Evolutionary conservation across 2,113 vertebrate genomes (phyloP).

Genomic region (Vanacampus margaritifer): DNA sequence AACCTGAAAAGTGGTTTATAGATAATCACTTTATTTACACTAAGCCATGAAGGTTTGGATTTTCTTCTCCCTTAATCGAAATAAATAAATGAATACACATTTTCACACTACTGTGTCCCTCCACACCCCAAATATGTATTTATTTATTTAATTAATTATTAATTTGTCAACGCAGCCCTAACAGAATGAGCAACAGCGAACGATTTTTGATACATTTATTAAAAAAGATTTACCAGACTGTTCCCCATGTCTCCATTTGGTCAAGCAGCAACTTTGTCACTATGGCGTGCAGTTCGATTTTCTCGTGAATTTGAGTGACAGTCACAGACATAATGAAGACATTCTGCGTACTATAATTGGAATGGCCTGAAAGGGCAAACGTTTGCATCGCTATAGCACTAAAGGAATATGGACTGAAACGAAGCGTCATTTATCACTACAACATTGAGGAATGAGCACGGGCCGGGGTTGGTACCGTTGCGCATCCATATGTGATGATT

Average conservation of each 20-base stretch:
- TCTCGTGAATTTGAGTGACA: background rate
- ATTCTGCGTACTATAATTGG: background rate
- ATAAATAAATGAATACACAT: too few relatives aligned
- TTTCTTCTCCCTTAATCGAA: too few relatives aligned
- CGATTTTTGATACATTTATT: too few relatives aligned
- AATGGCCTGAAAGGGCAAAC: background rate
- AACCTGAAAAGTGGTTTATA: too few relatives aligned
- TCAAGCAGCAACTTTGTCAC: background rate
- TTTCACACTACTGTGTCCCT: background rate
- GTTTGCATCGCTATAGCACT: background rate
- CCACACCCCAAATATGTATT: background rate
- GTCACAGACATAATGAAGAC: background rate
- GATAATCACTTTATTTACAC: too few relatives aligned
- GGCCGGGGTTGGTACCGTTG: background rate
- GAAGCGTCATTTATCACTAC: background rate
- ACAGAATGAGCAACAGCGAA: background rate
- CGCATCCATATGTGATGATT: conserved; percentile 15
- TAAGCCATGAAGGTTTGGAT: too few relatives aligned
- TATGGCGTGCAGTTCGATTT: background rate
- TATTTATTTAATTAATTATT: background rate
- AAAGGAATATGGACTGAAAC: background rate
- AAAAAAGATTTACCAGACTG: background rate
- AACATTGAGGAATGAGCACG: background rate
- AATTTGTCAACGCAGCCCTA: background rate
- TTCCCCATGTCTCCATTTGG: background rate